Evolutionary conservation across 2,797 vertebrate species (phyloP), one percentile per base, ranked within the genome.

Genomic region (Spondyliosoma cantharus): DNA sequence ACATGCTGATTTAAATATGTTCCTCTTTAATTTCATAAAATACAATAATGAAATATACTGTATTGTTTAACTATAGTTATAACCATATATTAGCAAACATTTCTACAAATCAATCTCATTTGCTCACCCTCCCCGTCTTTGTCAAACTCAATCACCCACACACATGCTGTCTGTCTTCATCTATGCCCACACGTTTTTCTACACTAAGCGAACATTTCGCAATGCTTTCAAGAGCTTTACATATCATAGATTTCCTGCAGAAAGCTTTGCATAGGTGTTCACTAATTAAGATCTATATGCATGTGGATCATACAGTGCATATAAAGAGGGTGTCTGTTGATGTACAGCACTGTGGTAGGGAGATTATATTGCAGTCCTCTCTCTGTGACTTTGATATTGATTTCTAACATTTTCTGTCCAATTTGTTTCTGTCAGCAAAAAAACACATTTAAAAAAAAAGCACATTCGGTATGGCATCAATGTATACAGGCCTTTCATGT

Each of bases 71-170:
- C 64, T 67, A 22, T n/a, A n/a, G n/a, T n/a, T n/a, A n/a, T n/a
- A 71, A 71, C 9, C 3, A n/a, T 3, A 3, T 42, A 37, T 54
- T 49, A 58, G 17, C 25, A 80, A 77, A 70, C 46, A 61, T 68
- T 76, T 83, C 27, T 8, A 83, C 66, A 81, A 83, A 46, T 78
- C 37, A 54, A 50, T 71, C 80, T 71, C 37, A 52, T 43, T 70
- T 59, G 52, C 65, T 77, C 37, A 62, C 48, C 72, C 53, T 83
- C 24, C 63, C 46, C 20, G 81, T 42, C 58, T 70, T 32, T 59
- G 64, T 81, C 67, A 87, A 69, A 76, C 68, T 80, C 69, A 74
- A 76, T 82, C 83, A 85, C 78, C 76, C 89, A 88, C 87, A 87
- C 77, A 77, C 80, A 85, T 62, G 63, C 84, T 88, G 83, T 83